Percentiles rank a stretch among this genome's conserved stretches.
These are phyloP conservation scores for Drosophila percnosoma DNA, from an alignment of 2,888 invertebrate species.

Conservation along the genomic window DNA sequence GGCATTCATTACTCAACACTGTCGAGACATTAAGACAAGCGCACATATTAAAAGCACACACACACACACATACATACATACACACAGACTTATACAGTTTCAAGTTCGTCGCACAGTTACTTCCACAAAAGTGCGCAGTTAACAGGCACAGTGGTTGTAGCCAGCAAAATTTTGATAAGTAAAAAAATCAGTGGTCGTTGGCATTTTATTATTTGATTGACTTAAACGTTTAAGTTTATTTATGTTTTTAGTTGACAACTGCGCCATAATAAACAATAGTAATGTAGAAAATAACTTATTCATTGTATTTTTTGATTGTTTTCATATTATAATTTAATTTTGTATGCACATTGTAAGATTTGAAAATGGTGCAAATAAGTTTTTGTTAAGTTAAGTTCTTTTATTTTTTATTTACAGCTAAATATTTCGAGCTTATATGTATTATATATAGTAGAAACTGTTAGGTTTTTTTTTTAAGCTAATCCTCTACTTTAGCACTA, in stretches of 20 bases:
- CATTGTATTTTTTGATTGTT: background rate
- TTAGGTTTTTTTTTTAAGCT: no score
- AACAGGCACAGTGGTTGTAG: conserved; percentile 35
- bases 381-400: no score
- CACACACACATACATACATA: background rate
- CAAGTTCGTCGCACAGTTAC: conserved; percentile 64
- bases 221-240: background rate
- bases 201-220: background rate
- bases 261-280: background rate
- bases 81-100: conserved; percentile 11
- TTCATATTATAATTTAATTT: background rate
- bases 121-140: conserved; percentile 33
- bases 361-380: no score
- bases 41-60: conserved; percentile 51
- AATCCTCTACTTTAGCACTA: background rate
- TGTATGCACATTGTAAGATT: background rate
- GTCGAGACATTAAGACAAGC: conserved; percentile 65
- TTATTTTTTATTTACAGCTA: no score
- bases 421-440: no score
- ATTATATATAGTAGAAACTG: no score
- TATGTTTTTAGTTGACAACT: background rate
- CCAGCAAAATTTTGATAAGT: background rate
- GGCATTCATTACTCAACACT: conserved; percentile 74
- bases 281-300: background rate
- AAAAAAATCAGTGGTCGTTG: background rate